Evolutionary conservation across 2,113 vertebrate species (phyloP).

Genomic region (Antennarius striatus): DNA sequence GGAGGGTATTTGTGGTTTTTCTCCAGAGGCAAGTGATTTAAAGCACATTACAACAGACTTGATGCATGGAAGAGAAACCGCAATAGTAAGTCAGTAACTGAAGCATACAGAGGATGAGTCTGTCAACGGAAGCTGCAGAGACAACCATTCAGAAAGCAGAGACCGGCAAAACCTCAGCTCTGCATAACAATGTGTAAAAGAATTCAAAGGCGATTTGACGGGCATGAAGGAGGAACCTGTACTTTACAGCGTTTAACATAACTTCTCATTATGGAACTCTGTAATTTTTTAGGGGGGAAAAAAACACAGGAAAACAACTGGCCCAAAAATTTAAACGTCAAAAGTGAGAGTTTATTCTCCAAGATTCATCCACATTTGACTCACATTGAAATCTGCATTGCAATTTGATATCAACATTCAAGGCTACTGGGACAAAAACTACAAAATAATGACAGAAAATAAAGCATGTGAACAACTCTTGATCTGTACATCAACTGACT

Average conservation of each 20-base stretch:
- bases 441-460: conserved; percentile 26
- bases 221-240: conserved; percentile 73
- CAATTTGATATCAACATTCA: conserved; percentile 43
- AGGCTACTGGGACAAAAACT: conserved; percentile 41
- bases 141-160: conserved; percentile 53
- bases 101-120: conserved; percentile 33
- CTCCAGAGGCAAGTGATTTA: conserved; percentile 50
- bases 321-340: conserved; percentile 55
- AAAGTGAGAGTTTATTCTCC: conserved; percentile 58
- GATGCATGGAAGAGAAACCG: conserved; percentile 50
- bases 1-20: conserved; percentile 42
- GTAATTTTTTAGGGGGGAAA: conserved; percentile 67
- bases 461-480: conserved; percentile 18
- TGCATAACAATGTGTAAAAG: conserved; percentile 78
- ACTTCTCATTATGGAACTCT: conserved; percentile 79
- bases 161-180: conserved; percentile 70
- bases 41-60: conserved; percentile 53
- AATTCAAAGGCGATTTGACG: conserved; percentile 70
- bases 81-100: conserved; percentile 47
- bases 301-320: conserved; percentile 72
- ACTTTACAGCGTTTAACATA: conserved; percentile 82
- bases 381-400: conserved; percentile 34
- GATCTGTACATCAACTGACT: not conserved
- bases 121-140: conserved; percentile 39
- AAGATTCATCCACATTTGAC: conserved; percentile 49